Percentiles rank a stretch among this genome's conserved stretches.
These are phyloP conservation scores for Prochilodus magdalenae DNA, from an alignment of 2,113 vertebrate species.

Conservation along the genomic window DNA sequence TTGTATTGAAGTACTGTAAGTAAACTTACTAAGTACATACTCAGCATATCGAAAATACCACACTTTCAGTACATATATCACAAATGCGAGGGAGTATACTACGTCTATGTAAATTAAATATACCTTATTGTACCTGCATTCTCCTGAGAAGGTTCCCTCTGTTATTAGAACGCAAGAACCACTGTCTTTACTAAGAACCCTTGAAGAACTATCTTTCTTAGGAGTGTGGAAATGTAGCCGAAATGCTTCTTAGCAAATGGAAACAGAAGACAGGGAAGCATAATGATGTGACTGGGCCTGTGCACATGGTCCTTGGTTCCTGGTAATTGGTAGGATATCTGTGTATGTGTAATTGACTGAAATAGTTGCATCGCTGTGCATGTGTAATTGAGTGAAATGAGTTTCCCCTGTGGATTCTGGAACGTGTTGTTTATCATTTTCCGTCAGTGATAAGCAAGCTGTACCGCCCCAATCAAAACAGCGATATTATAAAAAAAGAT, in stretches of 20 bases:
- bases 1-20: no score
- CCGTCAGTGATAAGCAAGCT: slow-evolving; percentile 41
- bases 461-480: slow-evolving; percentile 13
- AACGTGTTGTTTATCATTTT: slow-evolving; percentile 53
- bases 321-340: slow-evolving; percentile 56
- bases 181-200: no score
- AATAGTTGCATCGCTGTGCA: slow-evolving; percentile 44
- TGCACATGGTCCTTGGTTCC: slow-evolving; percentile 52
- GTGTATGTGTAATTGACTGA: neutral
- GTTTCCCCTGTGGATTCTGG: slow-evolving; percentile 57
- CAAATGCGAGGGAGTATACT: no score
- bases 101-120: no score
- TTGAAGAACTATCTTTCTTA: no score
- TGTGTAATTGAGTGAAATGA: slow-evolving; percentile 63
- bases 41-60: no score
- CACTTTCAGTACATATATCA: no score
- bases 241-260: slow-evolving; percentile 34
- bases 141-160: no score
- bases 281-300: slow-evolving; percentile 59
- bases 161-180: no score
- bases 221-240: neutral
- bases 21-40: no score
- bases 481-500: neutral
- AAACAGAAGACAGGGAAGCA: slow-evolving; percentile 53
- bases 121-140: no score